Conservation (phyloP, 2,888 invertebrate genomes). For the Cosmia trapezina region DNA sequence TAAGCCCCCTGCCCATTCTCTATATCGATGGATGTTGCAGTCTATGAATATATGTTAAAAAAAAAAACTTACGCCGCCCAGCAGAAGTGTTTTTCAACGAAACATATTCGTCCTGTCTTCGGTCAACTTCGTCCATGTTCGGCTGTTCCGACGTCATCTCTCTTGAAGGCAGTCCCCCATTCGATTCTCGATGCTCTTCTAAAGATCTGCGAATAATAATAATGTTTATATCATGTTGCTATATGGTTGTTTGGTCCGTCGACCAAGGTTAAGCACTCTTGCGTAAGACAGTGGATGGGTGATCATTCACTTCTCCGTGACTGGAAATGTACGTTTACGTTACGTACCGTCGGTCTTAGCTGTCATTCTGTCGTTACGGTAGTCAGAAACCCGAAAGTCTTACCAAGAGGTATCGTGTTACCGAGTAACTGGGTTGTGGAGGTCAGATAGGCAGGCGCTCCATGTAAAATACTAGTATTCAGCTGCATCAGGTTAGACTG, state of each 20-base stretch:
- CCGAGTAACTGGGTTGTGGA: no score
- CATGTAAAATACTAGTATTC: no score
- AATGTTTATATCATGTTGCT: no score
- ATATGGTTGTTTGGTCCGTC: neutral
- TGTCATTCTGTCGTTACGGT: neutral
- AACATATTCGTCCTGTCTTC: conserved; percentile 40
- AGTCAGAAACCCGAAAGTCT: no score
- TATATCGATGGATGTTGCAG: no score
- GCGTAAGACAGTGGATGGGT: neutral
- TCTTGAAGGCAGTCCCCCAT: conserved; percentile 15
- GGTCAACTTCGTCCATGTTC: conserved; percentile 61
- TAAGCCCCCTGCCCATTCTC: no score
- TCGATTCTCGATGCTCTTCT: conserved; percentile 66
- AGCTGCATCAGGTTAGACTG: no score
- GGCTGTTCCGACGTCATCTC: conserved; percentile 19
- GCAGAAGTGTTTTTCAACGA: conserved; percentile 25
- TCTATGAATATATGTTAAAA: neutral
- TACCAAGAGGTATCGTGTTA: no score
- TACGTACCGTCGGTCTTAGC: neutral
- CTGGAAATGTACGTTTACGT: neutral
- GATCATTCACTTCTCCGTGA: neutral
- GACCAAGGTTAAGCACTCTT: neutral
- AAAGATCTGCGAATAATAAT: conserved; percentile 60
- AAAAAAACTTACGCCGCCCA: conserved; percentile 36
- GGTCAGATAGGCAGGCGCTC: no score